Conservation (phyloP, 2,797 vertebrate genomes). For the Dromococcyx pavoninus region DNA sequence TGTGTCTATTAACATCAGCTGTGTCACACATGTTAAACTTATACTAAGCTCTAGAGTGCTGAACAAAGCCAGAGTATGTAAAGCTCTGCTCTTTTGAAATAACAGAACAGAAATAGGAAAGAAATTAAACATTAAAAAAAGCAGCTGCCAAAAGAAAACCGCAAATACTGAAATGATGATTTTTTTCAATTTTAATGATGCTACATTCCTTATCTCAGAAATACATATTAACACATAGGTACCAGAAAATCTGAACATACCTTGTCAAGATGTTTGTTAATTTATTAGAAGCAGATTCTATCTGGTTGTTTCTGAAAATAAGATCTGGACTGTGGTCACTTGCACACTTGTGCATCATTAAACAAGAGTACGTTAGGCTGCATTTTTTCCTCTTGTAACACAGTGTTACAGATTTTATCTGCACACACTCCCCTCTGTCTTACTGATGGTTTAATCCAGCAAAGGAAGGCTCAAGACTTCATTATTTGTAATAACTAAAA, state of each 20-base stretch:
- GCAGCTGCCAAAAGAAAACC: background rate
- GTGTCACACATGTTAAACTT: conserved; percentile 46
- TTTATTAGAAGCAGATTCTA: background rate
- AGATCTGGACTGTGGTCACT: background rate
- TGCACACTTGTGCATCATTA: background rate
- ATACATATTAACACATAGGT: background rate
- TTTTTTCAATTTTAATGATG: background rate
- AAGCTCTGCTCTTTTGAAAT: conserved; percentile 26
- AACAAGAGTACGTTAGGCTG: background rate
- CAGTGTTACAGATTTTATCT: background rate
- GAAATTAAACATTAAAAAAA: background rate
- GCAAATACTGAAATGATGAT: background rate
- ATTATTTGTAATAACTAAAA: background rate
- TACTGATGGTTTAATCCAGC: background rate
- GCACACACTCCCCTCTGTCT: background rate
- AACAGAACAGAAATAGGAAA: background rate
- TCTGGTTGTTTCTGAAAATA: background rate
- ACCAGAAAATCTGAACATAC: background rate
- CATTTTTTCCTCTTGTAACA: background rate
- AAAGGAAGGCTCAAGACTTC: background rate
- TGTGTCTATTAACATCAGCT: conserved; percentile 56
- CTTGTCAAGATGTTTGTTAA: background rate
- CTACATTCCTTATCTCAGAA: conserved; percentile 1
- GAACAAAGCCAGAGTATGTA: background rate
- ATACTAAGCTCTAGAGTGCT: background rate